Base-by-base conservation (phyloP, 2,113 vertebrate genomes). In the Recurvirostra avosetta region DNA sequence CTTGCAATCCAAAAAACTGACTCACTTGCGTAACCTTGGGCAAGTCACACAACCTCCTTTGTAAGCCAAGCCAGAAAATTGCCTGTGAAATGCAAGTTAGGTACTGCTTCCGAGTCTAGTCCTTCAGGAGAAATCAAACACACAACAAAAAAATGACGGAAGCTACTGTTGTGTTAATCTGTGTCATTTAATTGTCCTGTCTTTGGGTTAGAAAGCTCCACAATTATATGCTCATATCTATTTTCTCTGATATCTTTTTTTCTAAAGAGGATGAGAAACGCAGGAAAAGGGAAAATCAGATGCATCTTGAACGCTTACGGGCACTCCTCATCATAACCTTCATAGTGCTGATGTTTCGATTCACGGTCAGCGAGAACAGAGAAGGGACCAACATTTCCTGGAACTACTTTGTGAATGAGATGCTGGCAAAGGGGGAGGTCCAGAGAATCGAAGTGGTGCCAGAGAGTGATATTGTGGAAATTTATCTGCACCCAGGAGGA, bases 391-490 rank as follows among this genome's bases (percentile, higher is more conserved):
- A 86, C 98, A 99, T 99, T 86, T 99, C 99, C 63, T 99, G 99
- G 99, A 99, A 98, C 11, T 99, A 99, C 96, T 99, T 99, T 95
- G 98, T 99, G 68, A 98, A 98, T 0, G 99, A 99, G 98, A 99
- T 99, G 99, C 96, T 99, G 97, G 98, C 99, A 4, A 99, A 99
- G 94, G 99, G 99, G 15, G 99, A 99, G 97, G 99, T 99, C 81
- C 98, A 99, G 38, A 98, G 99, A 2, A 98, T 99, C 5, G 99
- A 99, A 88, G 99, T 99, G 80, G 98, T 99, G 18, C 99, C 99
- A 0, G 99, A 99, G 97, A 99, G 98, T 1, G 99, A 99, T 70
- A 98, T 99, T 7, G 99, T 99, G 53, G 99, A 99, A 80, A 98
- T 99, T 67, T 98, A 99, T 75, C 98, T 99, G 93, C 98, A 99